A percentile compares a stretch with the other conserved stretches of the same genome.
Conservation (phyloP, 1,140 invertebrate species). For the Leptestheria dahalacensis region DNA sequence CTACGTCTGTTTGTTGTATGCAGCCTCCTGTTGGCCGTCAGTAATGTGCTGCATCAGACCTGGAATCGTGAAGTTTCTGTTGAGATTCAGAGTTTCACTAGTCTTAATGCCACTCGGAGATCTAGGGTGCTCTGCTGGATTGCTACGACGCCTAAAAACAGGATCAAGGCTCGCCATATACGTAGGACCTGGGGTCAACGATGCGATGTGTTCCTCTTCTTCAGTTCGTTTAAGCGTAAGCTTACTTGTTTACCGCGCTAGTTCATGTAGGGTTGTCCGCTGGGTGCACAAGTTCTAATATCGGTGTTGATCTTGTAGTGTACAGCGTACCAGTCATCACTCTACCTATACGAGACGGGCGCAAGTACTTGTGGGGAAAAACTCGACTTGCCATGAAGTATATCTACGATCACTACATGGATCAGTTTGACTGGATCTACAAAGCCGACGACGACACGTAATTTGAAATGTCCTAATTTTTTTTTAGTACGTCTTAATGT, state of each 20-base stretch:
- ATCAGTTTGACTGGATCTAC: conserved; percentile 80
- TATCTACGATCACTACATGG: conserved; percentile 60
- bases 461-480: not conserved
- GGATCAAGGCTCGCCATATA: not conserved
- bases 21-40: too few species aligned
- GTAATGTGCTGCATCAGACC: too few species aligned
- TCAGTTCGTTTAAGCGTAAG: not conserved
- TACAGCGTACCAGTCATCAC: conserved; percentile 27
- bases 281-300: not conserved
- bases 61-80: too few species aligned
- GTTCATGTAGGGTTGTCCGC: not conserved
- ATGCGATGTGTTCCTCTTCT: not conserved
- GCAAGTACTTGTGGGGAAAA: conserved; percentile 83
- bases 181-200: not conserved
- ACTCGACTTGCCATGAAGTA: conserved; percentile 86
- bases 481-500: too few species aligned
- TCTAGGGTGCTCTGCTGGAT: not conserved
- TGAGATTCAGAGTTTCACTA: too few species aligned
- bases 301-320: too few species aligned
- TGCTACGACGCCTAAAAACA: not conserved
- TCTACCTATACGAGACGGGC: conserved; percentile 58
- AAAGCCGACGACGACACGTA: conserved; percentile 88
- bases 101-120: too few species aligned
- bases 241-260: not conserved
- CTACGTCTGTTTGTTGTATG: too few species aligned